Evolutionary conservation across 2,888 invertebrate species (phyloP).

Genomic region (Serripes groenlandicus): DNA sequence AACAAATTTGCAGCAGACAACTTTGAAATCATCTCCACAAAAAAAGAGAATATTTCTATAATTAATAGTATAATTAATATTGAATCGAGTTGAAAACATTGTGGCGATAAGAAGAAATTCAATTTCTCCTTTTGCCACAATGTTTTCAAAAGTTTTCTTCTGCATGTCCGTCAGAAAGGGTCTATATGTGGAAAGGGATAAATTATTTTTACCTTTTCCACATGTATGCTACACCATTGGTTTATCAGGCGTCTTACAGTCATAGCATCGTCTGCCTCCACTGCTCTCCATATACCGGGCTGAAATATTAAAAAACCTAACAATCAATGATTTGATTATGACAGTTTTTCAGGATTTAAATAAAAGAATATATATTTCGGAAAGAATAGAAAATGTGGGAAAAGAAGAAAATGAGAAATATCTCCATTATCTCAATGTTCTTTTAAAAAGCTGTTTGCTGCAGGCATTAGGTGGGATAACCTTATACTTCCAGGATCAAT

Average conservation of each 20-base stretch:
- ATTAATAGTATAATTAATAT: no score
- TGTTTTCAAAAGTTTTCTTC: background rate
- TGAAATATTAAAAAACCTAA: constrained; percentile 46
- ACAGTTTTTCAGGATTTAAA: no score
- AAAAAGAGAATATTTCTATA: no score
- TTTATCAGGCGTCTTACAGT: constrained; percentile 81
- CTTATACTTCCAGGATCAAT: no score
- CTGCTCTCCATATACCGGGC: constrained; percentile 84
- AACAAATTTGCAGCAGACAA: no score
- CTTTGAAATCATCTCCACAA: no score
- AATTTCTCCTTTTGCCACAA: background rate
- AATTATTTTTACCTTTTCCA: constrained; percentile 71
- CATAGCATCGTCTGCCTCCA: constrained; percentile 79
- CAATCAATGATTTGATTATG: background rate
- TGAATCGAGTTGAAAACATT: constrained; percentile 5
- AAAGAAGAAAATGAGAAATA: background rate
- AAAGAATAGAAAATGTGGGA: background rate
- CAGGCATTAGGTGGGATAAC: no score
- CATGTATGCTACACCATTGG: constrained; percentile 82
- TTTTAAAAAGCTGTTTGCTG: no score
- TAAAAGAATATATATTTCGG: background rate
- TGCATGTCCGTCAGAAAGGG: background rate
- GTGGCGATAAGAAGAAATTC: background rate
- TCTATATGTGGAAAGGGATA: background rate
- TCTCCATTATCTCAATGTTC: constrained; percentile 4